Conservation (phyloP, 2,113 vertebrate genomes). For the Zosterops lateralis region DNA sequence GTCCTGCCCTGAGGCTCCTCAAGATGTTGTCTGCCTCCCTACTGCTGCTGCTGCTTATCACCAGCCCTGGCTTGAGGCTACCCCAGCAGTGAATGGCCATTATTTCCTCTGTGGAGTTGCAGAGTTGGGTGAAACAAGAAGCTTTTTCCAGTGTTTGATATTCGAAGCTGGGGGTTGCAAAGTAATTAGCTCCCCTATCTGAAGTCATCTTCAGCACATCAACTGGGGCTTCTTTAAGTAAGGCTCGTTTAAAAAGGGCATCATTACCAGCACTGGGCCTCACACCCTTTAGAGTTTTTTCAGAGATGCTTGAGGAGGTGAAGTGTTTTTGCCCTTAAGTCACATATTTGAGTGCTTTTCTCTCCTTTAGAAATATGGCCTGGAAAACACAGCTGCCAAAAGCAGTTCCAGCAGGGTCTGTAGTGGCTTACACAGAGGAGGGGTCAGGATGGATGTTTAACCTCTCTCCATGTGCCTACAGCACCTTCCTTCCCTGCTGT, state of each 20-base stretch:
- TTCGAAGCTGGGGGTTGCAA: background rate
- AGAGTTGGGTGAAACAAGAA: background rate
- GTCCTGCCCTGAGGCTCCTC: background rate
- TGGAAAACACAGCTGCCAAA: background rate
- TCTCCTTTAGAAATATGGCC: background rate
- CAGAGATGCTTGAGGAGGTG: background rate
- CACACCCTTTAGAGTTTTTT: background rate
- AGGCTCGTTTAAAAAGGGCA: background rate
- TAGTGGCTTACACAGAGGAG: background rate
- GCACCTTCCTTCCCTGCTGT: background rate
- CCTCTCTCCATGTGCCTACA: background rate
- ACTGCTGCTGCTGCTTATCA: conserved; percentile 40
- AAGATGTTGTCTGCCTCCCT: background rate
- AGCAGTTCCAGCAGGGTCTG: background rate
- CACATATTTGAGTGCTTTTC: background rate
- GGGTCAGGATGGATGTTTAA: background rate
- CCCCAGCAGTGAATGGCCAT: background rate
- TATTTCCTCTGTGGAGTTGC: conserved; percentile 11
- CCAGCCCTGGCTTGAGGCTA: conserved; percentile 23
- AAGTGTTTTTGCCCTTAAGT: background rate
- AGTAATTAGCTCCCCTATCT: conserved; percentile 21
- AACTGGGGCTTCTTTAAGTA: background rate
- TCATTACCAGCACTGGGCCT: background rate
- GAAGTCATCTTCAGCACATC: background rate
- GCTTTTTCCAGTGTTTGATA: background rate